Percentiles rank a stretch among this genome's conserved stretches.
These are phyloP conservation scores for Taphrorychus bicolor DNA, from an alignment of 2,888 invertebrate species.

Conservation along the genomic window DNA sequence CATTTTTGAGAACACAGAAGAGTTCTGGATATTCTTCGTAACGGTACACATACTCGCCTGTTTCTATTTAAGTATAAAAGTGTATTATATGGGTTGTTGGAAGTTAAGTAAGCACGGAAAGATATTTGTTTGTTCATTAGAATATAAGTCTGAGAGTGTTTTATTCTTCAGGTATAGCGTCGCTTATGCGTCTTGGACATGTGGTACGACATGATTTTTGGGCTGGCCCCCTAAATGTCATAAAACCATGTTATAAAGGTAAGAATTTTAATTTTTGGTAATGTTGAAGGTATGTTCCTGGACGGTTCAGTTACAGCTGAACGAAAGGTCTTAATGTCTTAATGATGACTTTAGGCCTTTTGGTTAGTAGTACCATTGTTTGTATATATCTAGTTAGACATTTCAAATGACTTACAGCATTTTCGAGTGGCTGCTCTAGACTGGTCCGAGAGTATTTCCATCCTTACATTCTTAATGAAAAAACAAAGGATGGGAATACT, in stretches of 20 bases:
- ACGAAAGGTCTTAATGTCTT: no score
- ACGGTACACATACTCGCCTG: conserved; percentile 71
- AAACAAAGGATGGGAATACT: no score
- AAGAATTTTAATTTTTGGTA: conserved; percentile 7
- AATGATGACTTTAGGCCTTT: no score
- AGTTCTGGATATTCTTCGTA: conserved; percentile 78
- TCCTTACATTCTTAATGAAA: no score
- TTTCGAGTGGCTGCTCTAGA: no score
- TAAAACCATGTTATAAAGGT: conserved; percentile 60
- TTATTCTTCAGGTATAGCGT: conserved; percentile 49
- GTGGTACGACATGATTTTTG: conserved; percentile 56
- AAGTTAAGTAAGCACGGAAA: conserved; percentile 64
- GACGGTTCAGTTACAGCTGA: no score
- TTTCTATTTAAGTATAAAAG: conserved; percentile 71
- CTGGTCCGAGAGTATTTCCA: no score
- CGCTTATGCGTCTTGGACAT: conserved; percentile 50
- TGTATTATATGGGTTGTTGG: conserved; percentile 79
- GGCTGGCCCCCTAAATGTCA: conserved; percentile 57
- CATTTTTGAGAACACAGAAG: conserved; percentile 68
- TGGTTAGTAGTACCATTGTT: no score
- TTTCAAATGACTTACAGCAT: no score
- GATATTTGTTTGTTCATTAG: background rate
- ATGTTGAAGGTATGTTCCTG: no score
- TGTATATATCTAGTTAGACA: no score
- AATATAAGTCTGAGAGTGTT: no score